phyloP scores from a whole-genome alignment of 2,888 invertebrate genomes.

The Noctua fimbriata region DNA sequence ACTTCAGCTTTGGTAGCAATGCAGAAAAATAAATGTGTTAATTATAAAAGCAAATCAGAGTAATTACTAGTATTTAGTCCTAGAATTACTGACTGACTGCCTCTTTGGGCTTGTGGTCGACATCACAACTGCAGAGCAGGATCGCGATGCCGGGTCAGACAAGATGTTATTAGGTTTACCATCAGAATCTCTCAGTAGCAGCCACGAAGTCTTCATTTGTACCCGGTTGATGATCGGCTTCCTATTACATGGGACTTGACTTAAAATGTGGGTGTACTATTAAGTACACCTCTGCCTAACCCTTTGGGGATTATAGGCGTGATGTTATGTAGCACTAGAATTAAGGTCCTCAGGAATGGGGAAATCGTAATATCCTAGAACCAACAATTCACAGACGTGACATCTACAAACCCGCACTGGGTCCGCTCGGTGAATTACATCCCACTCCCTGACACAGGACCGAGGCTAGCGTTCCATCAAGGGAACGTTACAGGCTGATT shows the following conservation, averaged over 20 bases:
- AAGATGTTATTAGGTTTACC: background rate
- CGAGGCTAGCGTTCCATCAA: background rate
- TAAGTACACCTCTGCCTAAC: too few relatives aligned
- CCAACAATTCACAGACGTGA: background rate
- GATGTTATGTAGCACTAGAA: too few relatives aligned
- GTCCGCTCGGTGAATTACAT: background rate
- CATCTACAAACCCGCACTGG: background rate
- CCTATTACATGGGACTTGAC: background rate
- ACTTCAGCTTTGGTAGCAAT: background rate
- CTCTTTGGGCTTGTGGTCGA: too few relatives aligned
- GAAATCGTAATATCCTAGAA: background rate
- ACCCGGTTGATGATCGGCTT: background rate
- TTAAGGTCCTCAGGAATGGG: too few relatives aligned
- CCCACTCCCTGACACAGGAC: background rate
- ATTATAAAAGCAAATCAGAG: background rate
- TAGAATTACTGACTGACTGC: too few relatives aligned
- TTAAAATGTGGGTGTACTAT: too few relatives aligned
- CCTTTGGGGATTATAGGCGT: too few relatives aligned
- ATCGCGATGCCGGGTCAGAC: background rate
- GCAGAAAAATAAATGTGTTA: background rate
- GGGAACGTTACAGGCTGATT: background rate
- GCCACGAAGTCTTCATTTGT: background rate
- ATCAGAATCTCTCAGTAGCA: background rate
- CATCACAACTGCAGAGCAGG: background rate
- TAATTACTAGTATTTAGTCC: background rate